Evolutionary conservation across 1,140 invertebrate genomes (phyloP), one percentile per base, ranked within the genome.

Genomic region (Meloidogyne exigua): DNA sequence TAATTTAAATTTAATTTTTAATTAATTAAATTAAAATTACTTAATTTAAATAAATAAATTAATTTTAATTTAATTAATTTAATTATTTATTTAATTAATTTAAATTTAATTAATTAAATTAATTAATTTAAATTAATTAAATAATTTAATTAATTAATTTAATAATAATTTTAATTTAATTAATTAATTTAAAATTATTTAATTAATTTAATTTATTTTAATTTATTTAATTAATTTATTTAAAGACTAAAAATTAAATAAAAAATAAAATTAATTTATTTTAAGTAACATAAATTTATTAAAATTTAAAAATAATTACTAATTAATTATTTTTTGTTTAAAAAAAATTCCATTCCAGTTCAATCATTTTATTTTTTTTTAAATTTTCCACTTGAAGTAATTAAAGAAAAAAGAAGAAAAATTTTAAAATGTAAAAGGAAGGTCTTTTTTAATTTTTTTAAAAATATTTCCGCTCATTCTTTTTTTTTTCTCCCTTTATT

Each of bases 361-460:
- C 36, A 25, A 71, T 12, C 13, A 25, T 71, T 71, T 62, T 36
- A 11, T 12, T n/a, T 71, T 71, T 71, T 71, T 32, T 44, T 42
- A n/a, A 32, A 21, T 42, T 71, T 71, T 71, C n/a, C 49, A n/a
- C 18, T n/a, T 57, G 18, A n/a, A 57, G 21, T 15, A 57, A n/a
- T n/a, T 15, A 9, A 57, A n/a, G 18, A 21, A 10, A n/a, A 9
- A 10, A 10, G 9, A 10, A n/a, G n/a, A 21, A 57, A n/a, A n/a
- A 7, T n/a, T n/a, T n/a, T 18, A 4, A n/a, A n/a, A 10, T 11
- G 2, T 10, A 21, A 49, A 42, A 62, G 3, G n/a, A 32, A 32
- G n/a, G 36, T 26, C 5, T 57, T 2, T 71, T 71, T 71, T 57
- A n/a, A 32, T 71, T 71, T 23, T 44, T 71, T 42, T 57, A 57